These are phyloP conservation scores for Drosophila bocqueti DNA, from an alignment of 1,140 invertebrate genomes.

Conservation along the genomic window DNA sequence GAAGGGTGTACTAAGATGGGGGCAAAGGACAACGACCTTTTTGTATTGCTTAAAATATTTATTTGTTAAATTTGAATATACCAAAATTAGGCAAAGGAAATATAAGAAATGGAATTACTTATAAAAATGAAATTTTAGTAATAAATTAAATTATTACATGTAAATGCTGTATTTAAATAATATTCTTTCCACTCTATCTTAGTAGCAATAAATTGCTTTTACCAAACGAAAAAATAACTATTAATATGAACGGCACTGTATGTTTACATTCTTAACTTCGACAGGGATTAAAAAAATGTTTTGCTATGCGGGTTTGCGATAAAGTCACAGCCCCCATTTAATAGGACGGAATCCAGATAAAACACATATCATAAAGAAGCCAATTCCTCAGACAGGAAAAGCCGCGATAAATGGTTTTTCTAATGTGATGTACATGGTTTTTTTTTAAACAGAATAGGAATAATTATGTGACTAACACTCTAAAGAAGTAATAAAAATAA, in stretches of 20 bases:
- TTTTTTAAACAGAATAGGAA: neutral
- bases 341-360: neutral
- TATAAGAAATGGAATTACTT: neutral
- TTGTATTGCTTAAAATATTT: neutral
- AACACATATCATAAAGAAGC: neutral
- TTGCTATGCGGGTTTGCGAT: conserved; percentile 8
- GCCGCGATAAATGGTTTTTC: neutral
- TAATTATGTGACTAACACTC: neutral
- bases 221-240: neutral
- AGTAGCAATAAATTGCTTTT: neutral
- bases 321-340: conserved; percentile 1
- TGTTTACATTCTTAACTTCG: too few species aligned
- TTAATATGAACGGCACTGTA: neutral
- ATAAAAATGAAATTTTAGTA: neutral
- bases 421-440: neutral
- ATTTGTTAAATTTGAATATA: neutral
- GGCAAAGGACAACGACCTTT: neutral
- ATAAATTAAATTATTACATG: neutral
- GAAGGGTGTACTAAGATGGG: neutral
- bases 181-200: neutral
- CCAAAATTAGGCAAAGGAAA: neutral
- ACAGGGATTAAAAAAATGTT: neutral
- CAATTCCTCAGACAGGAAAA: neutral
- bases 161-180: neutral
- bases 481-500: neutral